Evolutionary conservation across 1,140 invertebrate genomes (phyloP), one percentile per base, ranked within the genome.

Genomic region (Ceratitis capitata): DNA sequence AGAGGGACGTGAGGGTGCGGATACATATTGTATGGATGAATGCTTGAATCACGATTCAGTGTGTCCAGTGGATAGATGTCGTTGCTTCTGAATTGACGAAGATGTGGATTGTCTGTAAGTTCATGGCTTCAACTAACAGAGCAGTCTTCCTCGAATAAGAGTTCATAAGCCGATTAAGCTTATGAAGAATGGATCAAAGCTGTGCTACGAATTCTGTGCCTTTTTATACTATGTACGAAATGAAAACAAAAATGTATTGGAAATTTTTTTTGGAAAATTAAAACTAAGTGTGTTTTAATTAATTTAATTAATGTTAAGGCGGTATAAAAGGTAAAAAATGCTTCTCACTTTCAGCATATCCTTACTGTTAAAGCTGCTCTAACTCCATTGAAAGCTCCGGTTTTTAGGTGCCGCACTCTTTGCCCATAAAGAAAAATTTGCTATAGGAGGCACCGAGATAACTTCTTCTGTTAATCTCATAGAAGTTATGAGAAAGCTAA

Each of bases 11-110:
- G 93, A 94, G 16, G 96, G 96, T 39, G 96, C 96, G 7, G 96
- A 96, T 87, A 94, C 95, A n/a, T 96, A 96, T 88, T 97, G 96
- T 89, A 94, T 96, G 94, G 96, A 97, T 89, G 93, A 95, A 86
- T 97, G 96, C 92, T 94, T 97, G 84, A 94, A 95, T 23, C 96
- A 96, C 91, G 94, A 94, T 16, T 93, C 95, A 3, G 89, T 93
- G 61, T 97, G 96, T 89, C 96, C 96, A 3, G 91, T 92, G 39
- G 91, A 96, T 87, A 94, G 95, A 89, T 97, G 96, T 88, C 92
- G 92, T 86, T 97, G 96, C 91, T 96, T 95, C 86, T 94, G 92
- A 83, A 56, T 7, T 6, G 45, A 61, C 10, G 61, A 84, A 45
- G 12, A 45, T 14, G 45, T 14, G 39, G 23, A 32, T 26, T 85